These are phyloP conservation scores for Gonatopus flavifemur DNA, from an alignment of 1,140 invertebrate genomes.

Conservation along the genomic window DNA sequence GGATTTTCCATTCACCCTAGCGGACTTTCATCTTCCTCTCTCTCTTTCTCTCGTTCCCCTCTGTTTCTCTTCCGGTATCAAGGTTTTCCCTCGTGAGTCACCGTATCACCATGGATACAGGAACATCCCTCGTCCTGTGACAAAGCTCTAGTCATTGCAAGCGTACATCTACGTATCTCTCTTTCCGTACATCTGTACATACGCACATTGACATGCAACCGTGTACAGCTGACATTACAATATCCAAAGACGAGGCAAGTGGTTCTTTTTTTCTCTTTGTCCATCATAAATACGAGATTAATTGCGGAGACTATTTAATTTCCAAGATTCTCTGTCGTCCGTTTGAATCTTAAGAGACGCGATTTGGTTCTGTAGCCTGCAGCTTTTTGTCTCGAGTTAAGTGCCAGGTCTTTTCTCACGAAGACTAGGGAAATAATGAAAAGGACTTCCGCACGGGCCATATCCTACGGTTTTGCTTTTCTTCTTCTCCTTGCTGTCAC, in stretches of 20 bases:
- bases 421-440: constrained; percentile 1
- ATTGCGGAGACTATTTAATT: constrained; percentile 30
- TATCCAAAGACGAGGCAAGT: too few species aligned
- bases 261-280: too few species aligned
- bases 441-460: too few species aligned
- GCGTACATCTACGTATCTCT: too few species aligned
- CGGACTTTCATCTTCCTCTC: not conserved
- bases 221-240: too few species aligned
- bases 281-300: constrained; percentile 26
- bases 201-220: too few species aligned
- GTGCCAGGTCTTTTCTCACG: constrained; percentile 5
- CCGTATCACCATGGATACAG: constrained; percentile 30
- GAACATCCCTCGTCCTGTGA: constrained; percentile 16
- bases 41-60: not conserved
- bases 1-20: constrained; percentile 7
- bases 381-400: not conserved
- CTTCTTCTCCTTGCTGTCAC: too few species aligned
- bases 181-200: too few species aligned
- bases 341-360: too few species aligned
- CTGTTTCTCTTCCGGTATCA: constrained; percentile 3
- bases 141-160: too few species aligned
- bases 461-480: too few species aligned
- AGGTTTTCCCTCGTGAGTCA: constrained; percentile 22
- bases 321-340: too few species aligned
- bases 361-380: not conserved